A percentile compares a stretch with the other conserved stretches of the same genome.
Conservation (phyloP, 2,113 vertebrate genomes). For the Prolemur simus region DNA sequence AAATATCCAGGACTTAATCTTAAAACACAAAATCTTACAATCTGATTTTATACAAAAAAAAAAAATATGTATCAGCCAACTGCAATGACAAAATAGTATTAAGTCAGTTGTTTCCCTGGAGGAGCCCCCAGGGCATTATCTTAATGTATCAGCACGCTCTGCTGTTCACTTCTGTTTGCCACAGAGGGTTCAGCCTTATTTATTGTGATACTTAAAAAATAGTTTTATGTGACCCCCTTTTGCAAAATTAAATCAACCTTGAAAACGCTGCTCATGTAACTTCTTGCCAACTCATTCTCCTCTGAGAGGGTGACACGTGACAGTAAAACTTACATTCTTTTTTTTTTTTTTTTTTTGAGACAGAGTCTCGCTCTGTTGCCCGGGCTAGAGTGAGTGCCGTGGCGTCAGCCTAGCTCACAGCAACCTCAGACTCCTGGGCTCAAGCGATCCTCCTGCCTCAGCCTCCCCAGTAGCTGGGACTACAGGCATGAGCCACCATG, state of each 20-base stretch:
- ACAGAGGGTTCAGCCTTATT: background rate
- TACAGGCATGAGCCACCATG: too few relatives aligned
- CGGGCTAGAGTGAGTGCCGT: too few relatives aligned
- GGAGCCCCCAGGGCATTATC: background rate
- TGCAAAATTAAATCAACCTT: conserved; percentile 33
- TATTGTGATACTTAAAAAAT: background rate
- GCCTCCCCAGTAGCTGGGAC: too few relatives aligned
- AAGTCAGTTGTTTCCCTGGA: conserved; percentile 12
- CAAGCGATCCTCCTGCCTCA: too few relatives aligned
- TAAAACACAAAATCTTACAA: background rate
- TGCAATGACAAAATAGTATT: background rate
- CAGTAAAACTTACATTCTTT: background rate
- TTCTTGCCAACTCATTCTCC: background rate
- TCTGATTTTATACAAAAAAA: background rate
- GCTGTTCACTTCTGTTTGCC: background rate
- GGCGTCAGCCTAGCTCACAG: too few relatives aligned
- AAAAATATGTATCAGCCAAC: background rate
- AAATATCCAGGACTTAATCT: background rate
- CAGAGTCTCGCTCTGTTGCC: too few relatives aligned
- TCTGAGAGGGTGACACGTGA: background rate
- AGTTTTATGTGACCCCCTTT: background rate
- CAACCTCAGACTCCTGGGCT: too few relatives aligned
- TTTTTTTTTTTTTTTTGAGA: too few relatives aligned
- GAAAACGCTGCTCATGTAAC: background rate
- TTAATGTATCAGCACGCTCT: background rate